Conservation (phyloP, 2,888 invertebrate species). For the Scaeva pyrastri region DNA sequence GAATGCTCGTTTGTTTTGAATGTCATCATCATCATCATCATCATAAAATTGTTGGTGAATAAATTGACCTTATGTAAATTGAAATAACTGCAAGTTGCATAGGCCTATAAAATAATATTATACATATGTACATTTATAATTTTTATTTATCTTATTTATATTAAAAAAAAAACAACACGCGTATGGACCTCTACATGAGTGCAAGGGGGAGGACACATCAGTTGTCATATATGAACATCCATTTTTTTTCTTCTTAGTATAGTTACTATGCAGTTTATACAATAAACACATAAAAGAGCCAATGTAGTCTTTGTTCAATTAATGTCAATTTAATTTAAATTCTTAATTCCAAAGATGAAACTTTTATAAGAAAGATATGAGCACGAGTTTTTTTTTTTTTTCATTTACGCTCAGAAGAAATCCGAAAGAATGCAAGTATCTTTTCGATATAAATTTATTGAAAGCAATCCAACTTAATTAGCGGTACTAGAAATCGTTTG, state of each 20-base stretch:
- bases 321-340: slow-evolving; percentile 68
- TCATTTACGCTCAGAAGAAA: neutral
- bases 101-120: neutral
- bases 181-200: neutral
- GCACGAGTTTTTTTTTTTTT: neutral
- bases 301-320: slow-evolving; percentile 51
- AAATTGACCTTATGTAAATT: slow-evolving; percentile 50
- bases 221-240: slow-evolving; percentile 6
- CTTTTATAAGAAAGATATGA: slow-evolving; percentile 11
- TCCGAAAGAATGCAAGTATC: neutral
- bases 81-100: neutral
- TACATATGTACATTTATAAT: neutral
- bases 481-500: no score
- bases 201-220: neutral
- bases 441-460: slow-evolving; percentile 1
- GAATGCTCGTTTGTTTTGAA: slow-evolving; percentile 25
- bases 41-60: neutral
- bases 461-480: slow-evolving; percentile 16
- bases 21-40: slow-evolving; percentile 21
- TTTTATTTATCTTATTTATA: neutral
- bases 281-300: slow-evolving; percentile 25
- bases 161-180: neutral
- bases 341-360: slow-evolving; percentile 25
- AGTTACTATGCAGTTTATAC: slow-evolving; percentile 3
- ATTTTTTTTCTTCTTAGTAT: slow-evolving; percentile 21